Evolutionary conservation across 2,888 invertebrate species (phyloP).

Genomic region (Catocala sponsa): DNA sequence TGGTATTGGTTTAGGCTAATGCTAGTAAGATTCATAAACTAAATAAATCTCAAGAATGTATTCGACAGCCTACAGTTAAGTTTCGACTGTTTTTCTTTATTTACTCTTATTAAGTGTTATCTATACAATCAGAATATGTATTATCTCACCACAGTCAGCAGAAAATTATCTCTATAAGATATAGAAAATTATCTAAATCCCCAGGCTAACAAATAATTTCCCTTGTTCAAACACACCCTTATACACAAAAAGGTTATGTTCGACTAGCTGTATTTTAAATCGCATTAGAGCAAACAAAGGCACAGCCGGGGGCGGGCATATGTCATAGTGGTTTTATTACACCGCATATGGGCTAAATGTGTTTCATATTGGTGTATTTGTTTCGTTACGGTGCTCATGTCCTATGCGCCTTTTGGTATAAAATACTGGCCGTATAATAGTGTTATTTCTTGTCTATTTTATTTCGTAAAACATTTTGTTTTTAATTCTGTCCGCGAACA

Average conservation of each 20-base stretch:
- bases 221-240: not conserved
- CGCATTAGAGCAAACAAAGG: conserved; percentile 48
- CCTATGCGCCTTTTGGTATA: conserved; percentile 7
- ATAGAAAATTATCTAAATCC: no score
- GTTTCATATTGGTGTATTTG: conserved; percentile 50
- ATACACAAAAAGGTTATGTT: conserved; percentile 25
- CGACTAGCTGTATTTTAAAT: conserved; percentile 44
- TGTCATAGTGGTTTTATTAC: conserved; percentile 49
- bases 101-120: no score
- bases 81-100: no score
- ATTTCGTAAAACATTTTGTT: not conserved
- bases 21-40: no score
- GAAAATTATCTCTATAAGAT: no score
- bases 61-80: no score
- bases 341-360: conserved; percentile 46
- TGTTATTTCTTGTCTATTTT: not conserved
- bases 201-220: not conserved
- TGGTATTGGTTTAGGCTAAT: no score
- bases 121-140: no score
- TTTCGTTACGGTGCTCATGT: conserved; percentile 11
- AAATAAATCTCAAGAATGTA: no score
- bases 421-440: conserved; percentile 5
- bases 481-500: not conserved
- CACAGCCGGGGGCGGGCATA: conserved; percentile 22
- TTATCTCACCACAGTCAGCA: no score